phyloP scores from a whole-genome alignment of 2,888 invertebrate species.

The Xestia ashworthii region DNA sequence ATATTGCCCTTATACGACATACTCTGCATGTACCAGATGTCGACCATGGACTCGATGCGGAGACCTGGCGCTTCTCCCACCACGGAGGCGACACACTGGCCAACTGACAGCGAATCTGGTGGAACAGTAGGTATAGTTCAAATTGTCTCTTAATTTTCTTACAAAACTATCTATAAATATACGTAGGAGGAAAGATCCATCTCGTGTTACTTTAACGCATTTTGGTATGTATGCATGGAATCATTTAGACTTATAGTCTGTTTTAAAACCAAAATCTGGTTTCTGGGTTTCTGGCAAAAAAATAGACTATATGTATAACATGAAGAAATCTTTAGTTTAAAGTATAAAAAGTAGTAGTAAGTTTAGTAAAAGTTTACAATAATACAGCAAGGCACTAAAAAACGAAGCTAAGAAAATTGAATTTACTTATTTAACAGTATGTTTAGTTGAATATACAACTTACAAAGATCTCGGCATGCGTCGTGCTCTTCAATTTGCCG shows the following conservation, averaged over 20 bases:
- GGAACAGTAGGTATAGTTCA: not conserved
- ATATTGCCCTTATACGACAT: constrained; percentile 78
- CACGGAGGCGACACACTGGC: constrained; percentile 86
- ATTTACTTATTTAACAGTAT: too few relatives aligned
- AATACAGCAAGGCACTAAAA: too few relatives aligned
- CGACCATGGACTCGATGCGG: constrained; percentile 84
- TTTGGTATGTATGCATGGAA: not conserved
- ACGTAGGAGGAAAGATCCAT: not conserved
- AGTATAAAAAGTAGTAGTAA: too few relatives aligned
- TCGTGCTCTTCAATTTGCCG: constrained; percentile 78
- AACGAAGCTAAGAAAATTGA: too few relatives aligned
- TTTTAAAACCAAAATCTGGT: too few relatives aligned
- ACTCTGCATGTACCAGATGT: constrained; percentile 86
- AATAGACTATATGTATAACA: too few relatives aligned
- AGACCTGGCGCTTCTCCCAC: constrained; percentile 88
- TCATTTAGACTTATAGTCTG: not conserved
- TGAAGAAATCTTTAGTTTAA: too few relatives aligned
- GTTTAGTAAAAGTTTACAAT: too few relatives aligned
- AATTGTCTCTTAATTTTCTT: not conserved
- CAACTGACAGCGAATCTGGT: constrained; percentile 82
- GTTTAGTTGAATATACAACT: constrained; percentile 31
- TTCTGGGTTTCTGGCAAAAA: too few relatives aligned
- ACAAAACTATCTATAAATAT: not conserved
- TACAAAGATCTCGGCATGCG: constrained; percentile 84
- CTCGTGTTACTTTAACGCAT: not conserved